phyloP scores from a whole-genome alignment of 2,113 vertebrate genomes.

The Sturnus vulgaris region DNA sequence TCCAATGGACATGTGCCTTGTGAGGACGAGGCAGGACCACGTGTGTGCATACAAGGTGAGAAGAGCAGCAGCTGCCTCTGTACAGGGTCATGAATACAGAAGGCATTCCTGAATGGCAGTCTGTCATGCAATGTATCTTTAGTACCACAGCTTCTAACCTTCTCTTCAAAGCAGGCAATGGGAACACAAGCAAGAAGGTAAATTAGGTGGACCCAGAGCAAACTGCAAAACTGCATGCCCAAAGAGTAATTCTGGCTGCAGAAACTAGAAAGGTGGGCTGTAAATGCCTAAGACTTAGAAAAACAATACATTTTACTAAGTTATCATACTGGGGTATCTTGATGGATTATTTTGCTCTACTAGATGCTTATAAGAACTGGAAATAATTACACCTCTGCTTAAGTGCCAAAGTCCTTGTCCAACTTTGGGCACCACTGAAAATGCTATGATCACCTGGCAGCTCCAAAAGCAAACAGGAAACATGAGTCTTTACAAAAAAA shows the following conservation, averaged over 20 bases:
- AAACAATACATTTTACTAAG: not conserved
- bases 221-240: not conserved
- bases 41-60: accelerated
- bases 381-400: not conserved
- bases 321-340: not conserved
- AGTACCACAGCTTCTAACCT: not conserved
- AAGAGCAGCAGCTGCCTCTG: not conserved
- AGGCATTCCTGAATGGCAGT: not conserved
- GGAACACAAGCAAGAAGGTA: not conserved
- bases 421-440: not conserved
- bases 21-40: not conserved
- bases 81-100: not conserved
- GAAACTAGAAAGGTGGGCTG: not conserved
- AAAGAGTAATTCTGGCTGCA: not conserved
- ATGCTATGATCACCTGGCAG: not conserved
- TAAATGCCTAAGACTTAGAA: not conserved
- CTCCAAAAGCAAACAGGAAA: not conserved
- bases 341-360: not conserved
- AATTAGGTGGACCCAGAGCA: not conserved
- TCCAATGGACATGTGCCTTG: accelerated
- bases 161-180: not conserved
- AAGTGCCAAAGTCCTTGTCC: not conserved
- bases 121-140: too few relatives aligned
- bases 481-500: not conserved
- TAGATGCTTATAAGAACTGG: not conserved